Percentiles rank a stretch among this genome's conserved stretches.
Evolutionary conservation across 2,888 invertebrate species (phyloP).

Genomic region (Keiferia lycopersicella): DNA sequence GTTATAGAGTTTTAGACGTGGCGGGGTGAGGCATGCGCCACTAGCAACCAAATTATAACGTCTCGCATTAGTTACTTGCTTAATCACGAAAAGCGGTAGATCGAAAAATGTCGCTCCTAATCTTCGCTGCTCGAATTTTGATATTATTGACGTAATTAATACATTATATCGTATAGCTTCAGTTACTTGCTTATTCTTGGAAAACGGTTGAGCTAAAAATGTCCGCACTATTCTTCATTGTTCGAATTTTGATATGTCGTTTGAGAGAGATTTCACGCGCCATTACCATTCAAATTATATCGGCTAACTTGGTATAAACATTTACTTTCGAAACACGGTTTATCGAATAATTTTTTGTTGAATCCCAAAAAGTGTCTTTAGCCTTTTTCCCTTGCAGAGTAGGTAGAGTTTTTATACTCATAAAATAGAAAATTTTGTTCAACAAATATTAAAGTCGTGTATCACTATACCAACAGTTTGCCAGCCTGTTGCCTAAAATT

Average conservation of each 20-base stretch:
- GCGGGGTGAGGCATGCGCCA: constrained; percentile 20
- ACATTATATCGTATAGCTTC: not conserved
- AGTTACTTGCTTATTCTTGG: not conserved
- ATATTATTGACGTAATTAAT: not conserved
- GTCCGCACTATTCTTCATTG: not conserved
- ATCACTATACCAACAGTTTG: too few species aligned
- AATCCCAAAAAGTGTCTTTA: too few species aligned
- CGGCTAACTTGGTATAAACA: not conserved
- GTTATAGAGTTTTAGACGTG: too few species aligned
- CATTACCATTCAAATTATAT: constrained; percentile 22
- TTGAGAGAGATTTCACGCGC: too few species aligned
- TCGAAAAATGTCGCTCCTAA: not conserved
- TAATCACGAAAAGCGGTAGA: not conserved
- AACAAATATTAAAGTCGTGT: too few species aligned
- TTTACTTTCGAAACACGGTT: not conserved
- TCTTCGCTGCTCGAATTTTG: too few species aligned
- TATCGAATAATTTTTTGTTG: not conserved
- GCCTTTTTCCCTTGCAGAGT: too few species aligned
- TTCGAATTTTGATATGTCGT: too few species aligned
- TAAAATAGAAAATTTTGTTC: too few species aligned
- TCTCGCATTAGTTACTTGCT: not conserved
- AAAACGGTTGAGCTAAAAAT: not conserved
- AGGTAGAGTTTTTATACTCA: too few species aligned
- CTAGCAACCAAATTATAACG: constrained; percentile 23
- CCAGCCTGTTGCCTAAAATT: too few species aligned